Evolutionary conservation across 2,113 vertebrate species (phyloP), one percentile per base, ranked within the genome.

Genomic region (Calidris pygmaea): DNA sequence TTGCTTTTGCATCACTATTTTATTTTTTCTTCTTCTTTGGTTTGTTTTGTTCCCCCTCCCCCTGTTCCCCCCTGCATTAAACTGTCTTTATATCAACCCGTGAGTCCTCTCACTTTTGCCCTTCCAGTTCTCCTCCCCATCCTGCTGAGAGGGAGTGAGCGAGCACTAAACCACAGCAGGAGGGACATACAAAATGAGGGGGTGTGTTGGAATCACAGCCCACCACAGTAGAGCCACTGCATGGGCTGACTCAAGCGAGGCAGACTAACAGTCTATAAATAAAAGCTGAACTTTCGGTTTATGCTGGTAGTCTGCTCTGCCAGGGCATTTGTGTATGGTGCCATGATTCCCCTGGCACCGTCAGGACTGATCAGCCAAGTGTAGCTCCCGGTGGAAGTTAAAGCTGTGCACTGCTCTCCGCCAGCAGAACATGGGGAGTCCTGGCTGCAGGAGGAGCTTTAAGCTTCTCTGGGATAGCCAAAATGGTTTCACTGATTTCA

Each of bases 91-190:
- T 27, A 10, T 15, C 65, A 78, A 17, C 18, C 5, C 3, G 4
- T 1, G 10, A 41, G 7, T 22, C 30, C 22, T 80, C 13, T 10
- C 34, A 55, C 4, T 50, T 79, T 11, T 60, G 22, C 43, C 6
- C 9, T 71, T 73, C 27, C n/a, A 22, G 0, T 75, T 87, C 23
- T 80, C 13, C 14, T 74, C 34, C 34, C n/a, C 17, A 2, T n/a
- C 18, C 41, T 0, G 0, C 60, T 50, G n/a, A 0, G 30, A 27
- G 55, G 39, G 6, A 41, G 60, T 7, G 20, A 82, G 41, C 2
- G 43, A 66, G 34, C 37, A 43, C 62, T 90, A 56, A 62, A 52
- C 30, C 32, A 29, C 18, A 59, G 55, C 27, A 43, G 65, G 14
- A 76, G 37, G 13, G n/a, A 63, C 29, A 73, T 50, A 32, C 2